phyloP scores from a whole-genome alignment of 2,888 invertebrate species.

The Drosophila merina region DNA sequence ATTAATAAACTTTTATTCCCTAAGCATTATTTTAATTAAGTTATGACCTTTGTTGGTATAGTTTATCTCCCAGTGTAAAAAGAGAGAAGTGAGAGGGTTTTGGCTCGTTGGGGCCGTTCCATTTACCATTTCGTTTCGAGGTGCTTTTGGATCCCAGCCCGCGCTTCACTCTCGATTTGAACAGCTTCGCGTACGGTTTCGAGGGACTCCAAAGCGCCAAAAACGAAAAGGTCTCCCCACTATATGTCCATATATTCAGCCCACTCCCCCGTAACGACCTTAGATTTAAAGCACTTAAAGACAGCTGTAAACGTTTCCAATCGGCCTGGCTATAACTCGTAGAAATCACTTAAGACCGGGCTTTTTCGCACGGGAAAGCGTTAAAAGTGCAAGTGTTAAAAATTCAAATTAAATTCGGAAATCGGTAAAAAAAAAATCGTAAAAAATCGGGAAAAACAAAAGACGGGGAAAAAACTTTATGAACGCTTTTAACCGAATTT shows the following conservation, averaged over 20 bases:
- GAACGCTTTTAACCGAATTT: slow-evolving; percentile 61
- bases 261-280: slow-evolving; percentile 24
- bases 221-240: slow-evolving; percentile 33
- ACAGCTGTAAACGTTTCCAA: slow-evolving; percentile 32
- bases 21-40: no score
- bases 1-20: no score
- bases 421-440: slow-evolving; percentile 8
- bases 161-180: slow-evolving; percentile 50
- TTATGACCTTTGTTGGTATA: no score
- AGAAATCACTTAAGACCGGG: slow-evolving; percentile 15
- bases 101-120: slow-evolving; percentile 45
- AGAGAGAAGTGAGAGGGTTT: neutral
- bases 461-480: slow-evolving; percentile 45
- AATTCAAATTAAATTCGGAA: neutral
- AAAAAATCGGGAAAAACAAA: slow-evolving; percentile 25
- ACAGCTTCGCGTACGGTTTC: slow-evolving; percentile 72
- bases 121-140: slow-evolving; percentile 41
- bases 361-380: slow-evolving; percentile 23
- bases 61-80: neutral
- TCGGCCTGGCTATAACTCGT: slow-evolving; percentile 17
- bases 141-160: slow-evolving; percentile 60
- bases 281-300: slow-evolving; percentile 20
- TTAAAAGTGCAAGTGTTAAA: slow-evolving; percentile 41
- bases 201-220: slow-evolving; percentile 55
- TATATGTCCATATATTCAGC: neutral